Percentiles rank a stretch among this genome's conserved stretches.
Evolutionary conservation across 2,888 invertebrate species (phyloP).

Genomic region (Thereva unica): DNA sequence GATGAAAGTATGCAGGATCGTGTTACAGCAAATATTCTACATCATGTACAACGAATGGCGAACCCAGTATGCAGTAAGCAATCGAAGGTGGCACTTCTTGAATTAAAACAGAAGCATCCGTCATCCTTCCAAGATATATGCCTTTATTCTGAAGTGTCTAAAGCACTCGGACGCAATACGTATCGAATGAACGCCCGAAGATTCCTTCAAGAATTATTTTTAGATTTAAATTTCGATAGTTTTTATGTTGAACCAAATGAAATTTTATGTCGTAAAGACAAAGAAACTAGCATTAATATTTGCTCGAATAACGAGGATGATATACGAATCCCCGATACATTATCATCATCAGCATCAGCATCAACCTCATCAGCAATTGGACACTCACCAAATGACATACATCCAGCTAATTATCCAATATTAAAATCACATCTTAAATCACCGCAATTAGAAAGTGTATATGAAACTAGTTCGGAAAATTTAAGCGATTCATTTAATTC

Average conservation of each 20-base stretch:
- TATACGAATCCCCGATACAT: conserved; percentile 7
- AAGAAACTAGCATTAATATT: conserved; percentile 36
- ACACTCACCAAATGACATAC: conserved; percentile 7
- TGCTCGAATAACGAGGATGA: conserved; percentile 31
- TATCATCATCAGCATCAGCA: conserved; percentile 31
- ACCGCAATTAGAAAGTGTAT: conserved; percentile 59
- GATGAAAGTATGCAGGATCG: conserved; percentile 53
- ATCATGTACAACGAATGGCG: conserved; percentile 73
- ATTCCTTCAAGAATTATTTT: conserved; percentile 91
- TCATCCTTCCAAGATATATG: conserved; percentile 82
- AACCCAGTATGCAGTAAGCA: conserved; percentile 80
- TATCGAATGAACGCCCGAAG: conserved; percentile 83
- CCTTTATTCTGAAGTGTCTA: conserved; percentile 89
- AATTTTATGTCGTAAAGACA: conserved; percentile 56
- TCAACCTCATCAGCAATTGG: conserved; percentile 11
- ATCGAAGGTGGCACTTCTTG: conserved; percentile 79
- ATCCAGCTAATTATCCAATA: conserved; percentile 40
- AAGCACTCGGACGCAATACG: conserved; percentile 74
- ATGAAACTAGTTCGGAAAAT: conserved; percentile 60
- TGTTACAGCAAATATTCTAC: conserved; percentile 62
- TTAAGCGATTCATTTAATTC: conserved; percentile 47
- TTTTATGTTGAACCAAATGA: conserved; percentile 62
- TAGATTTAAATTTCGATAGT: conserved; percentile 77
- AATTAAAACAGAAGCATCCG: conserved; percentile 73
- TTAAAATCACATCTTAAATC: conserved; percentile 50